Evolutionary conservation across 2,888 invertebrate species (phyloP), one percentile per base, ranked within the genome.

Genomic region (Drosophila ezoana): DNA sequence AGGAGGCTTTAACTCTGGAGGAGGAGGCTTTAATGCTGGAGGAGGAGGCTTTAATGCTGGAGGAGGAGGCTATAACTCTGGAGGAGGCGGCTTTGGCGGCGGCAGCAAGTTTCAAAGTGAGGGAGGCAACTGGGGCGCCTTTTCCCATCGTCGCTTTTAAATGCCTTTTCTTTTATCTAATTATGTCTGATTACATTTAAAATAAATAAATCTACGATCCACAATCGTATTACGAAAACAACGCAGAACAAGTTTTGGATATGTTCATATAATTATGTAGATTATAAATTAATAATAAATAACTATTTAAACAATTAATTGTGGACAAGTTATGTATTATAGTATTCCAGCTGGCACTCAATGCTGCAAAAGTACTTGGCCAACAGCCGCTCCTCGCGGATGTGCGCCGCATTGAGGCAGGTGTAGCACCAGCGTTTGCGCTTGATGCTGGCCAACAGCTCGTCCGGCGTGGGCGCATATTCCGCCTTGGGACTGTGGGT

Each of bases 381-480:
- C 4, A 16, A 6, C 9, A 4, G 14, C 14, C 3, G 9, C 38
- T 62, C 58, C 8, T 41, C 67, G 57, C 4, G 70, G 20, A 59
- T 71, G 77, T 18, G 58, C 52, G 89, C 89, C 28, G 77, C 70
- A 2, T 68, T 51, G 10, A 74, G 63, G 57, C 89, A 89, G 9
- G 67, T 61, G 43, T 49, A 49, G 56, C 89, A 89, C 86, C 87
- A 89, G 11, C 77, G 75, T 51, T 70, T 76, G 2, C 80, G 75
- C 52, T 87, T 87, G 1, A 79, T 76, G 14, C 57, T 54, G 5
- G 52, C 52, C 47, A 65, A 40, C 47, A 61, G 8, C 20, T 47
- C 52, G 3, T 64, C 38, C 5, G 14, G 10, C 3, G 45, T 59
- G n/a, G 1, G 14, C 18, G 10, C 28, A 14, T 10, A 1, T 3